Evolutionary conservation across 2,113 vertebrate genomes (phyloP), one percentile per base, ranked within the genome.

Genomic region (Glareola pratincola): DNA sequence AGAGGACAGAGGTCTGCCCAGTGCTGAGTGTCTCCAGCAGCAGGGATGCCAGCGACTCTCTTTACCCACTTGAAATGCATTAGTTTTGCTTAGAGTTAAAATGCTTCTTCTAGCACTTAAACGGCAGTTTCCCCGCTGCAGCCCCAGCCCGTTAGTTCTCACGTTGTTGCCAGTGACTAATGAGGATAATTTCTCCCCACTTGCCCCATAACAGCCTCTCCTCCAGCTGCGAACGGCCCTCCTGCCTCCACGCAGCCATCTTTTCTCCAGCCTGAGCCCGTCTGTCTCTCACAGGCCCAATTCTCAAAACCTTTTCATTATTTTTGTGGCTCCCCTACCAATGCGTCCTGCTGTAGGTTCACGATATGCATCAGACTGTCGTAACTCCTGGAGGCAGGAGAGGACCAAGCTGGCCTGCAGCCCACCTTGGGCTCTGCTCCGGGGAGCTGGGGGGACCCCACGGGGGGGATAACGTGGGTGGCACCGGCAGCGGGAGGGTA

Each of bases 191-290:
- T 92, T 66, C 73, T 82, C 63, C 77, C 67, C 34, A 6, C 34
- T 62, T 88, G 78, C 62, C 71, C 84, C 0, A 0, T 23, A 78
- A 74, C 57, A 85, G 81, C 47, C 47, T 88, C 88, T 78, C 22
- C 48, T 94, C 85, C 54, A 36, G 76, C 43, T 78, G 79, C 93
- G 34, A 76, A 53, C 54, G 41, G 60, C 92, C 29, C 57, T 84
- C 78, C 63, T 57, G 77, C 54, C 64, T 64, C 75, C 4, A 3
- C 26, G 9, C 56, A 76, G 30, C 50, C 85, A 41, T 27, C 56
- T 56, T 57, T 73, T 16, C 87, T 76, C 48, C 88, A 79, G 86
- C 39, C 89, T 4, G 14, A 85, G 60, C 78, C 69, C 34, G 64
- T 54, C 36, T 54, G 43, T 4, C 84, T 92, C 88, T 88, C 92